Conservation (phyloP, 2,888 invertebrate species). For the Meiosimyza platycephala region DNA sequence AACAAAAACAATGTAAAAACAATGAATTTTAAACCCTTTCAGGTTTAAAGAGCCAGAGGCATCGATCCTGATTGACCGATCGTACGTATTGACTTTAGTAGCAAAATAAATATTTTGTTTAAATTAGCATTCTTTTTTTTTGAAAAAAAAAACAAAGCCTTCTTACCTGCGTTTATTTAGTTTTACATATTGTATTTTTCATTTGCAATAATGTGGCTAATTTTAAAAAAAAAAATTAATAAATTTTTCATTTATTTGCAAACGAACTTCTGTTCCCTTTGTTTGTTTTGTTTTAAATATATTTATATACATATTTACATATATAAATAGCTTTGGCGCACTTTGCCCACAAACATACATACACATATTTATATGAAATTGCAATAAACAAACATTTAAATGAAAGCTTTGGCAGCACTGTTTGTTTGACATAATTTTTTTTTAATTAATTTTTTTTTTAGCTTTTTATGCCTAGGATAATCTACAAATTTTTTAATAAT, state of each 20-base stretch:
- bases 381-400: neutral
- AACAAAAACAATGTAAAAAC: conserved; percentile 11
- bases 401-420: neutral
- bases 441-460: neutral
- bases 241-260: neutral
- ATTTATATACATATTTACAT: no score
- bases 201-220: conserved; percentile 15
- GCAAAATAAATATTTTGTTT: conserved; percentile 22
- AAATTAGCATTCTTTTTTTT: no score
- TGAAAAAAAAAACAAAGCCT: no score
- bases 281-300: neutral
- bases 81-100: conserved; percentile 64
- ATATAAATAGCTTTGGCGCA: neutral
- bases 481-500: neutral
- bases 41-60: conserved; percentile 69
- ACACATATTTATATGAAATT: no score
- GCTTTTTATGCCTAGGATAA: neutral
- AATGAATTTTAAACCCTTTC: conserved; percentile 58
- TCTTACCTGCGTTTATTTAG: no score
- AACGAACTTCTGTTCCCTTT: neutral
- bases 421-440: conserved; percentile 4
- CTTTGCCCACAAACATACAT: neutral
- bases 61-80: conserved; percentile 68
- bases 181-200: neutral
- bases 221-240: neutral